Conservation (phyloP, 2,797 vertebrate genomes). For the Champsocephalus gunnari region DNA sequence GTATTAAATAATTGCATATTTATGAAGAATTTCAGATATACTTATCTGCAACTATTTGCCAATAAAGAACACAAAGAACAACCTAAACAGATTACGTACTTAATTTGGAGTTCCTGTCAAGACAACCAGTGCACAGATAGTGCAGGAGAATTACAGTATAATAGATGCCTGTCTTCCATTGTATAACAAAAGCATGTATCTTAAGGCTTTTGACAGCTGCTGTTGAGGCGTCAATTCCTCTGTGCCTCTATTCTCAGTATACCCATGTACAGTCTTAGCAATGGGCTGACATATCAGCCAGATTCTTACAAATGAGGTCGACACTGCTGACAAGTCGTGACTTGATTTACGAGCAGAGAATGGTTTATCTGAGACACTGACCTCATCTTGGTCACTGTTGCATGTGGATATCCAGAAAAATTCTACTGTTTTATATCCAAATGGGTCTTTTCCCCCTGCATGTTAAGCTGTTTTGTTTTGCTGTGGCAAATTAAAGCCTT, state of each 20-base stretch:
- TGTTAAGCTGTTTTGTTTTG: slow-evolving; percentile 36
- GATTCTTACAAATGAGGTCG: slow-evolving; percentile 66
- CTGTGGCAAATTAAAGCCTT: slow-evolving; percentile 30
- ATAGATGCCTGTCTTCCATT: slow-evolving; percentile 34
- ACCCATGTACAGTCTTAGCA: slow-evolving; percentile 55
- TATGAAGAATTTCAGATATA: too few species aligned
- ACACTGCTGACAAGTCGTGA: slow-evolving; percentile 65
- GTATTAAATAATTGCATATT: slow-evolving; percentile 4
- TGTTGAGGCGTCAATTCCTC: slow-evolving; percentile 57
- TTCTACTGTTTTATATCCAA: slow-evolving; percentile 40
- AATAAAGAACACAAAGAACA: background rate
- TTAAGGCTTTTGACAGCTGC: slow-evolving; percentile 56
- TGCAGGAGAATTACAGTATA: slow-evolving; percentile 11
- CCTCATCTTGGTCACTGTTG: slow-evolving; percentile 64
- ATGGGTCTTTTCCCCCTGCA: slow-evolving; percentile 40
- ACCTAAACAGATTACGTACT: background rate
- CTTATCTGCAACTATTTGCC: background rate
- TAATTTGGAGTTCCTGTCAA: background rate
- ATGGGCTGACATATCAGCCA: slow-evolving; percentile 69
- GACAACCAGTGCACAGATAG: background rate
- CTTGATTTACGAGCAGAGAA: slow-evolving; percentile 70
- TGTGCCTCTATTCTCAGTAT: slow-evolving; percentile 58
- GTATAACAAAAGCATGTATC: slow-evolving; percentile 51
- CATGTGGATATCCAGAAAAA: slow-evolving; percentile 51
- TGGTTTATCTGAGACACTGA: slow-evolving; percentile 62